phyloP scores from a whole-genome alignment of 2,888 invertebrate species.

The Phortica okadai region DNA sequence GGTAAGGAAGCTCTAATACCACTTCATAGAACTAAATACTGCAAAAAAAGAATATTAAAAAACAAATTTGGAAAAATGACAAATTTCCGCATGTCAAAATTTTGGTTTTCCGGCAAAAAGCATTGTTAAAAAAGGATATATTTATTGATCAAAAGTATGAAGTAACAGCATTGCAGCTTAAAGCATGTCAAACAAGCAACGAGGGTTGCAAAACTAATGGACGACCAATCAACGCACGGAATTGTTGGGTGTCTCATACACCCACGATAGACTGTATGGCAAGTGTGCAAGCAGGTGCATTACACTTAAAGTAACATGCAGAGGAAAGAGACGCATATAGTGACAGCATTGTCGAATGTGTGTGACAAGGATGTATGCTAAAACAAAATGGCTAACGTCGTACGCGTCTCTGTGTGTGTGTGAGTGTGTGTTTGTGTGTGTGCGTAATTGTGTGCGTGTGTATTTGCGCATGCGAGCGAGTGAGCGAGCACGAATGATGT shows the following conservation, averaged over 20 bases:
- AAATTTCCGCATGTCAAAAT: no score
- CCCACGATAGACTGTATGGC: conserved; percentile 25
- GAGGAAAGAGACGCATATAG: not conserved
- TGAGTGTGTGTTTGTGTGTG: conserved; percentile 21
- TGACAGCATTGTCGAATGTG: conserved; percentile 23
- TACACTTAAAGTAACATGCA: not conserved
- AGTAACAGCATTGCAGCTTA: no score
- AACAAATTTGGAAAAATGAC: no score
- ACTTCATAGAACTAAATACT: no score
- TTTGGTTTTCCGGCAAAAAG: no score
- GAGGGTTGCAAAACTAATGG: not conserved
- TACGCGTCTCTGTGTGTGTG: not conserved
- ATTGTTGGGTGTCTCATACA: conserved; percentile 13
- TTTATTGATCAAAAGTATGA: no score
- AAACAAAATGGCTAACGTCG: conserved; percentile 74
- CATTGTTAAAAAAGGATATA: no score
- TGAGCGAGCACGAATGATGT: conserved; percentile 43
- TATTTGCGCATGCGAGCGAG: conserved; percentile 46
- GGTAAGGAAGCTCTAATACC: no score
- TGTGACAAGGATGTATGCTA: conserved; percentile 19
- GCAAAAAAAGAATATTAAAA: no score
- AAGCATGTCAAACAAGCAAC: not conserved
- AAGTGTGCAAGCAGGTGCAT: conserved; percentile 9
- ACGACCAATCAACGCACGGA: conserved; percentile 47
- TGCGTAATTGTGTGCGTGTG: conserved; percentile 43